Evolutionary conservation across 1,140 invertebrate genomes (phyloP).

Genomic region (Ephestia elutella): DNA sequence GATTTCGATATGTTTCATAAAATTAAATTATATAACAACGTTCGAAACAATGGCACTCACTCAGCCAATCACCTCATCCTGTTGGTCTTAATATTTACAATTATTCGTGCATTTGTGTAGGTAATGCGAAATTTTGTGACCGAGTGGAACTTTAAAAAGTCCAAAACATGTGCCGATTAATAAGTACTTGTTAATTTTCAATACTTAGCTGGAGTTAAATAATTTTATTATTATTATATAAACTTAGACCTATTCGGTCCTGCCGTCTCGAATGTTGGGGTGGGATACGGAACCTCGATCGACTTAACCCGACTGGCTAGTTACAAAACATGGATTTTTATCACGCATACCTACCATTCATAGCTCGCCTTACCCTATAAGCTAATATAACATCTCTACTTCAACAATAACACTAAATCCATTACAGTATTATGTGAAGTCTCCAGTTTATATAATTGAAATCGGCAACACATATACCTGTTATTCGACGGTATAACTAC

Average conservation of each 20-base stretch:
- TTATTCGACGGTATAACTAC: conserved; percentile 29
- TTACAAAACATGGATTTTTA: not conserved
- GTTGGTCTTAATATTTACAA: conserved; percentile 15
- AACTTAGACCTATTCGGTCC: not conserved
- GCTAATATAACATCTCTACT: conserved; percentile 56
- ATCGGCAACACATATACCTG: conserved; percentile 38
- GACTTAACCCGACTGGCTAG: not conserved
- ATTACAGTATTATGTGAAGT: conserved; percentile 37
- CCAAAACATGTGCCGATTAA: not conserved
- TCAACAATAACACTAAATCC: conserved; percentile 53
- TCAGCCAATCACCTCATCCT: conserved; percentile 38
- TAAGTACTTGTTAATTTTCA: not conserved
- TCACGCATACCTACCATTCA: conserved; percentile 16
- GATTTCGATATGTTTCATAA: conserved; percentile 66
- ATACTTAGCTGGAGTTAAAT: not conserved
- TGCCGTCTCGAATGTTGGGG: not conserved
- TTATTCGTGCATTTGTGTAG: not conserved
- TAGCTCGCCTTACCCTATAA: conserved; percentile 33
- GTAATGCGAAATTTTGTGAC: not conserved
- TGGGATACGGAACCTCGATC: not conserved
- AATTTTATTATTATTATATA: not conserved
- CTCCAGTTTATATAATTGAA: conserved; percentile 46
- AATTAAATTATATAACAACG: conserved; percentile 60
- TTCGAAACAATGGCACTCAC: conserved; percentile 62
- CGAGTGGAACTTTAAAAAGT: not conserved